Evolutionary conservation across 64 coral and sea anemone species (phyloP), one percentile per base, ranked within the genome.

Genomic region (Acropora yongei): DNA sequence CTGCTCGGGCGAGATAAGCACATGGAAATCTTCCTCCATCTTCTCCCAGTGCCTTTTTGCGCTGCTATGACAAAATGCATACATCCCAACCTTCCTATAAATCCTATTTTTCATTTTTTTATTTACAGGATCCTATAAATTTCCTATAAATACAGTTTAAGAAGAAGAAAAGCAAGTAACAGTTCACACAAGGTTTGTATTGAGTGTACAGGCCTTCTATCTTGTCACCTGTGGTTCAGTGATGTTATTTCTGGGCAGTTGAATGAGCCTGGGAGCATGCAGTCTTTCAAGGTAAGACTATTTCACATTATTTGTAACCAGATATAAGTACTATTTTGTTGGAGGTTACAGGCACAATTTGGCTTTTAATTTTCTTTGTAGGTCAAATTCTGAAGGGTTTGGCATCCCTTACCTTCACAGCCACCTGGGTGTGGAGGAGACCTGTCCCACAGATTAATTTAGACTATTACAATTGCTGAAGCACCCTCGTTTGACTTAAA

Each of bases 31-130:
- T 91, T 91, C 68, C 49, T 91, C 78, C 89, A 82, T 91, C 72
- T 83, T 91, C 47, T 91, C 78, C 89, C 78, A 83, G 68, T 91
- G 89, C 48, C 89, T 57, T 79, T 73, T 74, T 78, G 60, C 49
- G 46, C 49, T 51, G 9, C 60, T 55, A 16, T 68, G 43, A 85
- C 51, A 55, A 55, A 55, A 13, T 8, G 58, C 58, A 63, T 80
- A 63, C 78, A 80, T 80, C 78, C 51, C 78, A 80, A 19, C 51
- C 55, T 43, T 83, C 57, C 80, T 67, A 83, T 83, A 79, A 18
- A 30, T 79, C 77, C 49, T 79, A 55, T 55, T 83, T 83, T 83
- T 83, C 58, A 57, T 83, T 45, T 83, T 66, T 83, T 44, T 83
- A 30, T 83, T 83, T 67, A 83, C 47, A 83, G 60, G 58, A 67